A percentile compares a stretch with the other conserved stretches of the same genome.
phyloP scores from a whole-genome alignment of 2,797 vertebrate species.

The Hyperoplus immaculatus region DNA sequence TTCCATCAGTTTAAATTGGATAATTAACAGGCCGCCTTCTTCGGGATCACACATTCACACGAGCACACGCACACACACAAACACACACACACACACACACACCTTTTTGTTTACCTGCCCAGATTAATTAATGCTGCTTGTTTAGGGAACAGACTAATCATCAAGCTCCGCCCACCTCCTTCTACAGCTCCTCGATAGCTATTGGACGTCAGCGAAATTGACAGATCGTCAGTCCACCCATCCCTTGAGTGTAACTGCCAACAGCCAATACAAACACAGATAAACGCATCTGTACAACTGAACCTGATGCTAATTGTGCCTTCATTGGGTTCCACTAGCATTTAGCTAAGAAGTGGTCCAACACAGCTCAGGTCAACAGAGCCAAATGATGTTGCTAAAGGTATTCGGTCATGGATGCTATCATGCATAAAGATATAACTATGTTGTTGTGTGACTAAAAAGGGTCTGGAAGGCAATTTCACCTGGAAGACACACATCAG shows the following conservation, averaged over 20 bases:
- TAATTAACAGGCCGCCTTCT: slow-evolving; percentile 83
- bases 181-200: slow-evolving; percentile 19
- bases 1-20: slow-evolving; percentile 83
- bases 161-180: slow-evolving; percentile 58
- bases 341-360: not conserved
- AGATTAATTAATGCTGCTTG: slow-evolving; percentile 74
- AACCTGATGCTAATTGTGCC: not conserved
- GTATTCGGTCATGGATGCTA: not conserved
- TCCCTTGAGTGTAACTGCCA: not conserved
- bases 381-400: not conserved
- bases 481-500: not conserved
- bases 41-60: slow-evolving; percentile 43
- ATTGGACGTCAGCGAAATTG: slow-evolving; percentile 50
- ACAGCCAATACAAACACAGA: not conserved
- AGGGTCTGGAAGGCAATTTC: not conserved
- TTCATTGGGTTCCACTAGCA: slow-evolving; percentile 24
- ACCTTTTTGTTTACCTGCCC: slow-evolving; percentile 68
- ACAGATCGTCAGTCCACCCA: slow-evolving; percentile 28
- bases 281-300: not conserved
- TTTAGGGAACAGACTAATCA: slow-evolving; percentile 66
- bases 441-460: not conserved
- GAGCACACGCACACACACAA: slow-evolving; percentile 17
- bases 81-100: slow-evolving; percentile 17
- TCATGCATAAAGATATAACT: not conserved
- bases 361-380: not conserved